Evolutionary conservation across 2,113 vertebrate species (phyloP), one percentile per base, ranked within the genome.

Genomic region (Ctenomys sociabilis): DNA sequence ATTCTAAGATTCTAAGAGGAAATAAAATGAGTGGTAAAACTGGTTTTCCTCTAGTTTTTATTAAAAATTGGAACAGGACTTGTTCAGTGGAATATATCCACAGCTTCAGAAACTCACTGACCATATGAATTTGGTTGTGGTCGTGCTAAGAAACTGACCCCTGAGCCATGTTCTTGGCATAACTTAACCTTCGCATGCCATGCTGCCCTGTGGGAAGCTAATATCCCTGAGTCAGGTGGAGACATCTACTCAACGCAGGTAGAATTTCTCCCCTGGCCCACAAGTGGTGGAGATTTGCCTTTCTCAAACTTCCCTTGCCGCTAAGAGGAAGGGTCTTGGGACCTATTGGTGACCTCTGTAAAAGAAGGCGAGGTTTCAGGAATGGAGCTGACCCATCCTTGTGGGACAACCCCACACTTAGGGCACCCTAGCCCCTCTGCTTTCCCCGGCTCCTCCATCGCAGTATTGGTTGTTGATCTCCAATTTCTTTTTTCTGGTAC

Each of bases 11-110:
- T 59, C 77, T 61, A 83, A 80, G 57, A 86, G 45, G 57, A 59
- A 96, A 68, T 72, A 54, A 61, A 59, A 45, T 91, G 30, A 90
- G 37, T 30, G 10, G 61, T 91, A 64, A 82, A 85, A 92, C 14
- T 85, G 40, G 14, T 22, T 22, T 91, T 82, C 57, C n/a, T 64
- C 49, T 78, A 19, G 35, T 68, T 93, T 94, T 78, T 92, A 43
- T 88, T 73, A 57, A 92, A 95, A 87, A 45, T 17, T 16, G 32
- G 91, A 86, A 35, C 2, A 26, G 32, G 11, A 16, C 37, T 77
- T 86, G n/a, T 70, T 72, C 49, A n/a, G 3, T 80, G 43, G 19
- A 5, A 19, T 11, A 7, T 40, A 3, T 82, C 43, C n/a, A 40
- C 21, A 93, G 13, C 45, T 94, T 26, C 40, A 80, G 73, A 92